A percentile compares a stretch with the other conserved stretches of the same genome.
These are phyloP conservation scores for Limnodromus scolopaceus DNA, from an alignment of 2,797 vertebrate genomes.

Conservation along the genomic window DNA sequence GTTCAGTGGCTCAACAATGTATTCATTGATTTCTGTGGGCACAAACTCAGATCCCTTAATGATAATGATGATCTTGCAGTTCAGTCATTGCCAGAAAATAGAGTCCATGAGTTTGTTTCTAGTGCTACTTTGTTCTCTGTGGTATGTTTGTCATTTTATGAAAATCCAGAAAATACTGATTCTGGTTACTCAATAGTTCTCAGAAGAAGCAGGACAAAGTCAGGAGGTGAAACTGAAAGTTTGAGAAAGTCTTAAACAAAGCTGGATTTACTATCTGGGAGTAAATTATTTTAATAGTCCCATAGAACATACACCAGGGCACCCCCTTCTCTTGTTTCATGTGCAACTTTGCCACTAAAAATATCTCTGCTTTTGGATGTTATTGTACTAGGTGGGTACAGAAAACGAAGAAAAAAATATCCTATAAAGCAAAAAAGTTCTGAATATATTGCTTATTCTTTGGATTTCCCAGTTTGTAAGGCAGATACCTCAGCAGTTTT, in stretches of 20 bases:
- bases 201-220: background rate
- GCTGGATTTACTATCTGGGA: background rate
- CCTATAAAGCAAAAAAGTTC: background rate
- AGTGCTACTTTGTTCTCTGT: background rate
- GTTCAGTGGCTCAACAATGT: background rate
- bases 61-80: background rate
- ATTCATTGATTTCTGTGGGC: background rate
- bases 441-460: background rate
- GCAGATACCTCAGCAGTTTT: accelerated
- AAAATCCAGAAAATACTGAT: background rate
- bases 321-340: background rate
- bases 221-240: background rate
- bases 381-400: background rate
- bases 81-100: background rate
- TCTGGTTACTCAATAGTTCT: background rate
- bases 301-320: background rate
- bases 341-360: background rate
- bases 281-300: background rate
- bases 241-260: background rate
- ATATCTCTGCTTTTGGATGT: background rate
- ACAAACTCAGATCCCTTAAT: background rate
- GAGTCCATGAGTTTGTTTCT: background rate
- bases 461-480: background rate
- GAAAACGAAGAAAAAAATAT: background rate
- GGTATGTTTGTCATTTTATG: background rate